A percentile compares a stretch with the other conserved stretches of the same genome.
phyloP scores from a whole-genome alignment of 2,113 vertebrate genomes.

The Carlito syrichta region DNA sequence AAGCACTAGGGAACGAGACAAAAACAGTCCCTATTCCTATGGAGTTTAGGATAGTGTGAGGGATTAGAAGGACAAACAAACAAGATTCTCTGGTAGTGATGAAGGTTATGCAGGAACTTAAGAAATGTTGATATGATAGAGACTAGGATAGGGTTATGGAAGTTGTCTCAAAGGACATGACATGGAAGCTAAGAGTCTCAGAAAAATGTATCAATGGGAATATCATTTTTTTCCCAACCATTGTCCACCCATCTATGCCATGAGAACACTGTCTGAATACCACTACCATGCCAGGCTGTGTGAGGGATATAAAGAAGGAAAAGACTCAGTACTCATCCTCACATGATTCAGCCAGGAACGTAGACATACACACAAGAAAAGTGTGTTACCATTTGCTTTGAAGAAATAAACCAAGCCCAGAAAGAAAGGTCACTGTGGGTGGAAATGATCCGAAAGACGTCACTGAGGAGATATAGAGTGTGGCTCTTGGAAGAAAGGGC shows the following conservation, averaged over 20 bases:
- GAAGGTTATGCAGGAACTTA: background rate
- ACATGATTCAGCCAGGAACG: background rate
- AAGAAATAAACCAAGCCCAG: background rate
- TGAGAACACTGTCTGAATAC: background rate
- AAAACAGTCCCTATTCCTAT: background rate
- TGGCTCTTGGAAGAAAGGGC: constrained; percentile 13
- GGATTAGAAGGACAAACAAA: background rate
- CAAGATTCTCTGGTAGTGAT: background rate
- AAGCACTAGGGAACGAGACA: background rate
- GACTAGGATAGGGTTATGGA: background rate
- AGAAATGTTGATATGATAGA: background rate
- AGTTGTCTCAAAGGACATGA: background rate
- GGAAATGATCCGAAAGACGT: background rate
- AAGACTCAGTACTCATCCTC: background rate
- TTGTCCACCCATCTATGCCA: background rate
- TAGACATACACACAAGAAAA: background rate
- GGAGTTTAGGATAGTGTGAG: background rate
- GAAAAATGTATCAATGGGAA: constrained; percentile 3
- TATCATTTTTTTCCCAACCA: background rate
- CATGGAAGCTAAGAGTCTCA: background rate
- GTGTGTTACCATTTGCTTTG: background rate
- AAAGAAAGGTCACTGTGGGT: background rate
- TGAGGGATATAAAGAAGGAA: background rate
- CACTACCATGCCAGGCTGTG: background rate
- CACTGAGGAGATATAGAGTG: background rate